Evolutionary conservation across 2,888 invertebrate species (phyloP).

Genomic region (Oscheius onirici): DNA sequence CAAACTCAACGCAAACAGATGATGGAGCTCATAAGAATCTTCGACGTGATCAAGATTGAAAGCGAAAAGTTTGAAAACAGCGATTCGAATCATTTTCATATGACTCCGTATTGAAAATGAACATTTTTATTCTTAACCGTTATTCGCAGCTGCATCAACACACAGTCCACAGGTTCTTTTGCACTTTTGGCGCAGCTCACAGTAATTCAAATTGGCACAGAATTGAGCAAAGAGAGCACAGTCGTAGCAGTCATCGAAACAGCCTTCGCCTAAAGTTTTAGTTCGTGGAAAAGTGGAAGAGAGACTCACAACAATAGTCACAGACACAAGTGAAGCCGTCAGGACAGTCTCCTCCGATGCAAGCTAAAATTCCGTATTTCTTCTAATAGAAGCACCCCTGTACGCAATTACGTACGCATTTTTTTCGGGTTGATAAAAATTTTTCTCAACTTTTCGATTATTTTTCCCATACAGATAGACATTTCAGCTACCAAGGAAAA

Average conservation of each 20-base stretch:
- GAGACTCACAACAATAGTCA: conserved; percentile 49
- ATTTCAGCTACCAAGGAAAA: too few relatives aligned
- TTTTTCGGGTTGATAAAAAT: too few relatives aligned
- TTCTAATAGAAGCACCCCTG: too few relatives aligned
- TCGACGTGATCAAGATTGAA: conserved; percentile 54
- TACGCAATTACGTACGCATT: too few relatives aligned
- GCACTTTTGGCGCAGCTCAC: conserved; percentile 40
- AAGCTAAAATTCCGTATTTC: conserved; percentile 45
- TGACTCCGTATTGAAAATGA: too few relatives aligned
- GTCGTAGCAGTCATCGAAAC: conserved; percentile 51
- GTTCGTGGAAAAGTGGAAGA: neutral
- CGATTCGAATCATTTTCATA: too few relatives aligned
- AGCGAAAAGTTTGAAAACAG: too few relatives aligned
- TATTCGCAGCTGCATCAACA: neutral
- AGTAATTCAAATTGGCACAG: conserved; percentile 46
- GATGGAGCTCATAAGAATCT: conserved; percentile 49
- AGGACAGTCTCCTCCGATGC: conserved; percentile 50
- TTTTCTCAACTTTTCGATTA: too few relatives aligned
- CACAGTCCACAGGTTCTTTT: conserved; percentile 37
- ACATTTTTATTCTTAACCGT: too few relatives aligned
- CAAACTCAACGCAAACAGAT: conserved; percentile 43
- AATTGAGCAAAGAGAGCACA: conserved; percentile 46
- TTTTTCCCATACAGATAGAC: too few relatives aligned
- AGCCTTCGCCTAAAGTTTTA: conserved; percentile 42
- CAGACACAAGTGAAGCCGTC: conserved; percentile 50